Conservation (phyloP, 2,797 vertebrate species). For the Pelobates cultripes region DNA sequence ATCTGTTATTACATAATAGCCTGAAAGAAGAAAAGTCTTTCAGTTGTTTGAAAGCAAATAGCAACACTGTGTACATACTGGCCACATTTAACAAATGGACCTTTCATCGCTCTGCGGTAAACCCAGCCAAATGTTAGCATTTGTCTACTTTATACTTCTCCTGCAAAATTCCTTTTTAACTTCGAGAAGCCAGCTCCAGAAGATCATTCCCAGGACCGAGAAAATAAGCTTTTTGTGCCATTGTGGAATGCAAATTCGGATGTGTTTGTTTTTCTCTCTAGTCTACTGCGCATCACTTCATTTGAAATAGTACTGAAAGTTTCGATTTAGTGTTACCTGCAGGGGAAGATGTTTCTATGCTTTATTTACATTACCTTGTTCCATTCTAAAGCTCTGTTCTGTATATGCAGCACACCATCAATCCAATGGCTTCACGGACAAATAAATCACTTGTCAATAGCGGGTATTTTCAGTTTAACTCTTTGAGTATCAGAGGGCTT, state of each 20-base stretch:
- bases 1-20: conserved; percentile 37
- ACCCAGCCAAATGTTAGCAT: conserved; percentile 52
- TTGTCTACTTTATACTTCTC: conserved; percentile 58
- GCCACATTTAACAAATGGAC: conserved; percentile 60
- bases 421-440: no score
- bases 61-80: conserved; percentile 55
- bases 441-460: no score
- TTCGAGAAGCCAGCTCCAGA: conserved; percentile 55
- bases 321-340: not conserved
- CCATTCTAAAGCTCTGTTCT: no score
- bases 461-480: no score
- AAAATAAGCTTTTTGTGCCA: conserved; percentile 14
- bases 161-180: conserved; percentile 68
- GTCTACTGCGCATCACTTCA: conserved; percentile 14
- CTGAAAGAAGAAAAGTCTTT: conserved; percentile 8
- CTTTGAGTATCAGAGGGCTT: no score
- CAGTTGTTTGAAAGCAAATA: conserved; percentile 51
- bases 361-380: not conserved
- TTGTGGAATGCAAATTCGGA: conserved; percentile 21
- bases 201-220: conserved; percentile 22
- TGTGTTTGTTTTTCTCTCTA: conserved; percentile 5
- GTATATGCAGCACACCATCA: no score
- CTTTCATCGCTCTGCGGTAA: conserved; percentile 64
- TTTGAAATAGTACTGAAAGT: not conserved
- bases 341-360: not conserved